Percentiles rank a stretch among this genome's conserved stretches.
phyloP scores from a whole-genome alignment of 1,140 invertebrate genomes.

The Sitobion miscanthi region DNA sequence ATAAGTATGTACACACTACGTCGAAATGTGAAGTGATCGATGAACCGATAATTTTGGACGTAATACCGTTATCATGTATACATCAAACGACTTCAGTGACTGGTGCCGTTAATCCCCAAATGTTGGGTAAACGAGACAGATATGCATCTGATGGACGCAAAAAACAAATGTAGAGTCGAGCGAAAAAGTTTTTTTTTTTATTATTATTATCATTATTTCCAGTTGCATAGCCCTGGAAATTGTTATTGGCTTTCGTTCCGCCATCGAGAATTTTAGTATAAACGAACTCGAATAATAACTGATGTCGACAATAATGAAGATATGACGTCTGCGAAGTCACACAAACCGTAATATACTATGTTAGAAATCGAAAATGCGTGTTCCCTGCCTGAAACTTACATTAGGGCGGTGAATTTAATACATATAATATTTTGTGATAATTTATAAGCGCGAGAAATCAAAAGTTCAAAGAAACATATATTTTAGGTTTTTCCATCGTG shows the following conservation, averaged over 20 bases:
- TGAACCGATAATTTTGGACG: not conserved
- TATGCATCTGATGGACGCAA: not conserved
- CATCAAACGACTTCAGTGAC: not conserved
- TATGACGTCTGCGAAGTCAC: not conserved
- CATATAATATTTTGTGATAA: not conserved
- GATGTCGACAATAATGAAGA: not conserved
- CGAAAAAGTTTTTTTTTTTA: not conserved
- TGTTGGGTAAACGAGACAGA: not conserved
- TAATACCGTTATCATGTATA: not conserved
- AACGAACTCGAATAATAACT: not conserved
- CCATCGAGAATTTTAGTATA: not conserved
- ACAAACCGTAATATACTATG: not conserved
- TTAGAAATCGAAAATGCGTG: not conserved
- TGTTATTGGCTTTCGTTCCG: not conserved
- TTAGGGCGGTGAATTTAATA: not conserved
- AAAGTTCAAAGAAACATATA: not conserved
- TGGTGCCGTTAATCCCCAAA: not conserved
- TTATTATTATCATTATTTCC: not conserved
- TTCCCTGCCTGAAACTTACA: not conserved
- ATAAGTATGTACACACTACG: not conserved
- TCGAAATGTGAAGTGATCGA: not conserved
- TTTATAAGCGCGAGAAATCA: not conserved
- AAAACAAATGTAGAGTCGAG: not conserved
- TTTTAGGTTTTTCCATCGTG: not conserved
- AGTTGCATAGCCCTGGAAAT: not conserved